These are phyloP conservation scores for Acanthis flammea DNA, from an alignment of 2,797 vertebrate genomes.

Conservation along the genomic window DNA sequence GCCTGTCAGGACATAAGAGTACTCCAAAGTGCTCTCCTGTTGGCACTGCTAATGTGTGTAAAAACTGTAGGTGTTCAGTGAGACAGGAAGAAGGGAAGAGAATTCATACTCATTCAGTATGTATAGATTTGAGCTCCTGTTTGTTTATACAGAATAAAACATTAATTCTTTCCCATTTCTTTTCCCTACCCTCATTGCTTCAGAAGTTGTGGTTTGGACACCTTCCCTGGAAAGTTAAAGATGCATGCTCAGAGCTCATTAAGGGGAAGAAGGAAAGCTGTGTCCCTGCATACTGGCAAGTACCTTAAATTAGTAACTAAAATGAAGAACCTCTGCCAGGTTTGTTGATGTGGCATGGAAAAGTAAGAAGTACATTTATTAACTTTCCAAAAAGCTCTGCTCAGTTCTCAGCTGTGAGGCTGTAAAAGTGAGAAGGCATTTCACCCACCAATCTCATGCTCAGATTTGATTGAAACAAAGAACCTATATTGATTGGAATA, in stretches of 20 bases:
- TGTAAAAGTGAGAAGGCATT: background rate
- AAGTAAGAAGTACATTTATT: background rate
- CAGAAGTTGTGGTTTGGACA: conserved; percentile 30
- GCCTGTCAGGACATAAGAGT: background rate
- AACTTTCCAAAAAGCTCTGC: background rate
- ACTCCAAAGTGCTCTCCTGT: background rate
- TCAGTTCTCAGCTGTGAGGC: background rate
- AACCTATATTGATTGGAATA: background rate
- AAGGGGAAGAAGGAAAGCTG: background rate
- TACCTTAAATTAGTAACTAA: background rate
- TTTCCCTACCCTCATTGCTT: background rate
- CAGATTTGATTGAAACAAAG: background rate
- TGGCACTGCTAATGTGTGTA: background rate
- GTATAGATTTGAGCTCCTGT: background rate
- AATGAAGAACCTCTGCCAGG: background rate
- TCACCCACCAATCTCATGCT: background rate
- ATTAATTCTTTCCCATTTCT: background rate
- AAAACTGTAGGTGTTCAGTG: background rate
- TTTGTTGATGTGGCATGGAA: background rate
- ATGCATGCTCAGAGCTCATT: background rate
- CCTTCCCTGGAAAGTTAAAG: background rate
- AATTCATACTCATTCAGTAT: background rate
- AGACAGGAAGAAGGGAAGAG: background rate
- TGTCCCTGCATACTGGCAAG: background rate
- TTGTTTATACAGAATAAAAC: background rate